Percentiles rank a stretch among this genome's conserved stretches.
These are phyloP conservation scores for Rhinogobio ventralis DNA, from an alignment of 2,797 vertebrate genomes.

Conservation along the genomic window DNA sequence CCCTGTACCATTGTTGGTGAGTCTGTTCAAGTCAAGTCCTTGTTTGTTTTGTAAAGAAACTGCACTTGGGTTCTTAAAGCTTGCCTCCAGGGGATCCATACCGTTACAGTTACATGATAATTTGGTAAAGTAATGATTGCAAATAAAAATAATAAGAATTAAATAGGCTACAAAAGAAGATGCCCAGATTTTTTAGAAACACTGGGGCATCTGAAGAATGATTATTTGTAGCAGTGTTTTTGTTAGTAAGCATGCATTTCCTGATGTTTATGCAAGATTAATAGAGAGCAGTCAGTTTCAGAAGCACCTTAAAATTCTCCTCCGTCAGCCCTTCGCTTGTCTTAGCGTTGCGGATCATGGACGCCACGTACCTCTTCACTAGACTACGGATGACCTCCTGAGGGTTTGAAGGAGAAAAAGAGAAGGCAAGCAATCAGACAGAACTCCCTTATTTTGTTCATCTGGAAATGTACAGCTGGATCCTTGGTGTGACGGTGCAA, in stretches of 20 bases:
- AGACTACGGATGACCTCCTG: constrained; percentile 96
- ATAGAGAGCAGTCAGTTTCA: background rate
- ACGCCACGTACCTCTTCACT: constrained; percentile 94
- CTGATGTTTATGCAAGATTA: background rate
- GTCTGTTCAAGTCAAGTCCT: too few relatives aligned
- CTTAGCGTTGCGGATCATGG: constrained; percentile 97
- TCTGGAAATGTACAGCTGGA: constrained; percentile 31
- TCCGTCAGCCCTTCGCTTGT: constrained; percentile 94
- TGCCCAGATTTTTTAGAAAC: background rate
- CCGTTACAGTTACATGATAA: too few relatives aligned
- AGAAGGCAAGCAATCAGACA: constrained; percentile 24
- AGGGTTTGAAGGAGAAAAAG: constrained; percentile 34
- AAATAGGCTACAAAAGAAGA: background rate
- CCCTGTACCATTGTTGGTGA: too few relatives aligned
- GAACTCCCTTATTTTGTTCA: constrained; percentile 17
- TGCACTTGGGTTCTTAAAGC: too few relatives aligned
- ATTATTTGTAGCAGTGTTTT: background rate
- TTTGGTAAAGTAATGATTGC: background rate
- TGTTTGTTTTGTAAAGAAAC: too few relatives aligned
- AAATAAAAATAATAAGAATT: background rate
- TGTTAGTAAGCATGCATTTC: background rate
- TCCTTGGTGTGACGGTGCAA: constrained; percentile 7
- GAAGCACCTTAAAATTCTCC: constrained; percentile 94
- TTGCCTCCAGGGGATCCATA: too few relatives aligned
- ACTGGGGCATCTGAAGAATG: background rate